Evolutionary conservation across 2,113 vertebrate genomes (phyloP), one percentile per base, ranked within the genome.

Genomic region (Apteryx owenii): DNA sequence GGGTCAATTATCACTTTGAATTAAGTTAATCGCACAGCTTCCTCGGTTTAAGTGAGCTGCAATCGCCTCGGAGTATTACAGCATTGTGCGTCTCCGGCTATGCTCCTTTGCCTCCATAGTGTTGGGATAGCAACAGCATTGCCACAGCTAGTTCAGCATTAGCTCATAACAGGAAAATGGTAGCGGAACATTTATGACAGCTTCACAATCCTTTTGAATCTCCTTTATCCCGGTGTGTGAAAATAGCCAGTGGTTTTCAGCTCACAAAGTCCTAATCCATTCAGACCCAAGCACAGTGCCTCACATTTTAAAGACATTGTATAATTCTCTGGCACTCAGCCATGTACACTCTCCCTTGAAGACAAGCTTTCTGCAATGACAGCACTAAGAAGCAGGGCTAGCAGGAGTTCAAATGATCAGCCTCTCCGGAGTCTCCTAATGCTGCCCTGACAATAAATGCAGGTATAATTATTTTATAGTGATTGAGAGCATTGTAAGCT

Each of bases 1-100:
- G 62, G 72, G 36, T 78, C 94, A 93, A 78, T 91, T 89, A 93
- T 66, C 60, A 64, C 60, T 94, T 83, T 73, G 81, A 95, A 83
- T 95, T 62, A 62, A 93, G 88, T 79, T 95, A 97, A 94, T 97
- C 88, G 81, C 92, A 94, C 58, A 71, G 48, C 75, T 93, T 96
- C 84, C 72, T 85, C 0, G 0, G 54, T 46, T 95, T 66, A 91
- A 95, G 75, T 85, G 78, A 83, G 89, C 81, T 96, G 84, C 81
- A 91, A 85, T n/a, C 51, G 69, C 51, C 53, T 76, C 5, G 3
- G 38, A 80, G n/a, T 56, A 38, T 85, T 61, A 46, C n/a, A 93
- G 84, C 65, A 75, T n/a, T 0, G 0, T 50, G 60, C 95, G 95
- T 48, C 91, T 94, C 71, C 66, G 73, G 75, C 54, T 46, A 36